Conservation (phyloP, 1,140 invertebrate species). For the Acyrthosiphon pisum region DNA sequence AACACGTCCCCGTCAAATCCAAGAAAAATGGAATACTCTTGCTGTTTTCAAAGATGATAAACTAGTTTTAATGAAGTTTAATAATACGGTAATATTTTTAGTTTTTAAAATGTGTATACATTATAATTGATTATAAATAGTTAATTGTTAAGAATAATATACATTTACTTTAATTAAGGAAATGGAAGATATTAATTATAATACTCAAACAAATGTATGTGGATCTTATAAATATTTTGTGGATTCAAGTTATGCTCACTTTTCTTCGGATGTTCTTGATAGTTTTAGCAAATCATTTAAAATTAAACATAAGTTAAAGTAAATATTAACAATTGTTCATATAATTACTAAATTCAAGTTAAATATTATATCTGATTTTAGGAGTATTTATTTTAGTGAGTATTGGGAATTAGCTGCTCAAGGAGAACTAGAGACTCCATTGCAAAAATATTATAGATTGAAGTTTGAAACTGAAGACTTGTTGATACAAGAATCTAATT, state of each 20-base stretch:
- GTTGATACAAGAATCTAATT: background rate
- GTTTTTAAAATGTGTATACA: background rate
- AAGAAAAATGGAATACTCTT: slow-evolving; percentile 19
- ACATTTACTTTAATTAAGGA: background rate
- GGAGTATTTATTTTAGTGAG: too few relatives aligned
- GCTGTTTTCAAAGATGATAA: slow-evolving; percentile 38
- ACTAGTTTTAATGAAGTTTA: background rate
- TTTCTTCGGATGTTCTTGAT: background rate
- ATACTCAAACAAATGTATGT: background rate
- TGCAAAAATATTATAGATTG: slow-evolving; percentile 28
- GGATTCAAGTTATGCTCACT: background rate
- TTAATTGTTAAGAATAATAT: background rate
- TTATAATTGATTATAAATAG: background rate
- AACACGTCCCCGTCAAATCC: background rate
- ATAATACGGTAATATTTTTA: slow-evolving; percentile 5
- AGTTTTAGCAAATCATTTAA: background rate
- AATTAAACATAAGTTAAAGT: slow-evolving; percentile 15
- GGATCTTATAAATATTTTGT: background rate
- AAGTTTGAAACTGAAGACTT: slow-evolving; percentile 19
- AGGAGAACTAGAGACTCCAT: background rate
- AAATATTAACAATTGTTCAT: background rate
- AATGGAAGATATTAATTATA: background rate
- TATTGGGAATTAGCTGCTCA: slow-evolving; percentile 29
- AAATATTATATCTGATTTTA: background rate
- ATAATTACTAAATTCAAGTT: background rate